Evolutionary conservation across 2,888 invertebrate genomes (phyloP).

Genomic region (Rotaria magnacalcarata): DNA sequence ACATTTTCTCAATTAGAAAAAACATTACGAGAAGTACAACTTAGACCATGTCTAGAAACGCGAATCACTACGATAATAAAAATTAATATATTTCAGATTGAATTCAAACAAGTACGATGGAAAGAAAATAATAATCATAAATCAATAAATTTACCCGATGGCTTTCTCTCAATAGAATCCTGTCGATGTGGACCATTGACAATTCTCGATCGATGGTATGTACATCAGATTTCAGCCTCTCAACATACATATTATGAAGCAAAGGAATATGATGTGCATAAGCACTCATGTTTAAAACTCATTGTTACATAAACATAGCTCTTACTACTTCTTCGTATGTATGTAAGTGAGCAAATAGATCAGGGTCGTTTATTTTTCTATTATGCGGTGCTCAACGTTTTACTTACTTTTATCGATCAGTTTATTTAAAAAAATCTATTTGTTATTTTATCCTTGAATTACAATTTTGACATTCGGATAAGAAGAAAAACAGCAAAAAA

Average conservation of each 20-base stretch:
- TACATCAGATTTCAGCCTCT: background rate
- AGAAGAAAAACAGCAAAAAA: background rate
- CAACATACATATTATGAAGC: background rate
- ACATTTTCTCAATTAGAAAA: conserved; percentile 30
- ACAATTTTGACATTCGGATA: background rate
- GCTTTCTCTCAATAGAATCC: background rate
- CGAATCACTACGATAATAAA: background rate
- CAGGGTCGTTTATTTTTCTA: background rate
- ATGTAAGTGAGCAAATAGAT: background rate
- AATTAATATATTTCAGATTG: background rate
- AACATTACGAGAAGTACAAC: background rate
- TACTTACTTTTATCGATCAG: background rate
- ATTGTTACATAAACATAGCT: conserved; percentile 10
- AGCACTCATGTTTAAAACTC: background rate
- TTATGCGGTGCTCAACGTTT: background rate
- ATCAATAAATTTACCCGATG: background rate
- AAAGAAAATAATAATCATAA: background rate
- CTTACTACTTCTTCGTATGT: background rate
- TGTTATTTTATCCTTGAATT: background rate
- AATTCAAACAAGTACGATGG: conserved; percentile 22
- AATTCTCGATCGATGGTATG: conserved; percentile 34
- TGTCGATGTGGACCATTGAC: background rate
- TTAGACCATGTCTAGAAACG: background rate
- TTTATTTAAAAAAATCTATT: background rate
- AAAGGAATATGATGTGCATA: background rate